A percentile compares a stretch with the other conserved stretches of the same genome.
Evolutionary conservation across 2,797 vertebrate genomes (phyloP).

Genomic region (Tangara arthus): DNA sequence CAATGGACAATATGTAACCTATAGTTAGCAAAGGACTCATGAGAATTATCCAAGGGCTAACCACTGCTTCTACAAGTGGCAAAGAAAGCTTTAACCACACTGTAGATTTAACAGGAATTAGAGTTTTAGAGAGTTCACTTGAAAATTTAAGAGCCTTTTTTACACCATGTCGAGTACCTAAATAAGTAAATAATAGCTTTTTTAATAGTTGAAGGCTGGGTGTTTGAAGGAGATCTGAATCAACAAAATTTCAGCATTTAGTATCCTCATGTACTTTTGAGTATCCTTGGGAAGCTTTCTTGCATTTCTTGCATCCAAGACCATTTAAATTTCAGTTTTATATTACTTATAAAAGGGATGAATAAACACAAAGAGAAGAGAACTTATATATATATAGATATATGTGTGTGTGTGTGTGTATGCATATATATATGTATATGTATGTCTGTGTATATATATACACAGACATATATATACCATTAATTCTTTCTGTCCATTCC

Average conservation of each 20-base stretch:
- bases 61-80: background rate
- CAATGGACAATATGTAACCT: background rate
- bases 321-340: background rate
- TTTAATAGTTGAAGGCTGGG: background rate
- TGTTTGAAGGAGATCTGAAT: background rate
- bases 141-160: background rate
- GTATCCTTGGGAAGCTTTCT: background rate
- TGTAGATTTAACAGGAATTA: background rate
- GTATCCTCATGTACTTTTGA: background rate
- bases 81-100: background rate
- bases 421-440: too few species aligned
- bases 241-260: background rate
- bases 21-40: background rate
- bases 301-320: background rate
- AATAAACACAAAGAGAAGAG: background rate
- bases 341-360: background rate
- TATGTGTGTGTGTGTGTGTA: fast-evolving
- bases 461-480: background rate
- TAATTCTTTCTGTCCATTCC: background rate
- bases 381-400: background rate
- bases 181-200: background rate
- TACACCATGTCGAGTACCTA: background rate
- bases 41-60: background rate
- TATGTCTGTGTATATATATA: too few species aligned
- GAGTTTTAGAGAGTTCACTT: background rate